Conservation (phyloP, 30 jellyfish, hydroid and myxozoan species). For the Nemopilema nomurai region DNA sequence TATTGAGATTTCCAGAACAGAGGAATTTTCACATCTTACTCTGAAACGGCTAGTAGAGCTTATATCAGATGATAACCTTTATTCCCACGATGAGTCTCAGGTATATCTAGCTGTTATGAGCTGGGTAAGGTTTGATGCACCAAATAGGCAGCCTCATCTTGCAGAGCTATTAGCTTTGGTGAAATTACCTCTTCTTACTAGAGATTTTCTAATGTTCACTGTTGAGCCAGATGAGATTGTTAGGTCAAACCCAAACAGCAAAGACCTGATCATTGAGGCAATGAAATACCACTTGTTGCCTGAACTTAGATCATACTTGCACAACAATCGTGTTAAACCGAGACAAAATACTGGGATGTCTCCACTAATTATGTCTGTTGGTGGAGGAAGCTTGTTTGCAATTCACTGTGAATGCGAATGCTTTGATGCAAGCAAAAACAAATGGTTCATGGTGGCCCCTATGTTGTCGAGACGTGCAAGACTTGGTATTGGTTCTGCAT, state of each 20-base stretch:
- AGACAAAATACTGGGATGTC: conserved; percentile 33
- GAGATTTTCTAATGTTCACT: conserved; percentile 87
- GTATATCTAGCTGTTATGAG: conserved; percentile 73
- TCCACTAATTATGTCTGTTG: conserved; percentile 74
- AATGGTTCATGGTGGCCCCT: conserved; percentile 82
- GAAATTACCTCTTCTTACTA: conserved; percentile 66
- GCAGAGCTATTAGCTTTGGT: conserved; percentile 62
- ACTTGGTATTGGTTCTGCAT: conserved; percentile 88
- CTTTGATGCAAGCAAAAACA: conserved; percentile 48
- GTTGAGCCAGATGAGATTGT: conserved; percentile 88
- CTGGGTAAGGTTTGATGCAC: conserved; percentile 70
- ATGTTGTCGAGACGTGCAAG: conserved; percentile 78
- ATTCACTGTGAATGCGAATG: conserved; percentile 92
- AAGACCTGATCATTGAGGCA: conserved; percentile 85
- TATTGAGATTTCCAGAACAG: conserved; percentile 66
- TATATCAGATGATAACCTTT: conserved; percentile 66
- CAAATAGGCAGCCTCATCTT: conserved; percentile 53
- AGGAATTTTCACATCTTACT: conserved; percentile 66
- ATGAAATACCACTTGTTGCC: conserved; percentile 89
- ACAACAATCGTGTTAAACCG: conserved; percentile 62
- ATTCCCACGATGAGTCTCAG: conserved; percentile 67
- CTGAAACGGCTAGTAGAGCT: conserved; percentile 47
- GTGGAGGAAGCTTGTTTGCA: conserved; percentile 95
- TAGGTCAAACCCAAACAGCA: conserved; percentile 49
- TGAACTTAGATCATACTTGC: conserved; percentile 88